These are phyloP conservation scores for Champsocephalus esox DNA, from an alignment of 2,797 vertebrate genomes.

Conservation along the genomic window DNA sequence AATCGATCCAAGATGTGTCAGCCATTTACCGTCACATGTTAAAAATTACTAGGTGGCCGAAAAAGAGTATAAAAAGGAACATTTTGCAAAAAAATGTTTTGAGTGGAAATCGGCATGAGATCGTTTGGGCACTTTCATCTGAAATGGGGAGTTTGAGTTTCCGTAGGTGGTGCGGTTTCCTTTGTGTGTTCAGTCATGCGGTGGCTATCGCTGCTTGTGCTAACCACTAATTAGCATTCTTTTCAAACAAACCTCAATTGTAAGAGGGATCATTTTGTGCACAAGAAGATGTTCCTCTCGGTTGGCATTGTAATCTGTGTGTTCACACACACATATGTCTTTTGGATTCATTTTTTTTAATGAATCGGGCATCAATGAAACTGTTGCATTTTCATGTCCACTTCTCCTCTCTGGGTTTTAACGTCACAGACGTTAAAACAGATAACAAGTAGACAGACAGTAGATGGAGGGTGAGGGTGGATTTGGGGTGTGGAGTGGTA, in stretches of 20 bases:
- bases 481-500: constrained; percentile 24
- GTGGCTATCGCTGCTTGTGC: constrained; percentile 25
- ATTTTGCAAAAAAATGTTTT: background rate
- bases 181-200: constrained; percentile 30
- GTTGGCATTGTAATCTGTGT: background rate
- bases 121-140: constrained; percentile 10
- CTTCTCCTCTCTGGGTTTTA: constrained; percentile 3
- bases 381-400: constrained; percentile 4
- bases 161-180: constrained; percentile 26
- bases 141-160: constrained; percentile 19
- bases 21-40: constrained; percentile 38
- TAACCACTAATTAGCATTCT: constrained; percentile 37
- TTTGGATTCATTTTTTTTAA: background rate
- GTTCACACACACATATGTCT: background rate
- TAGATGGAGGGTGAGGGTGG: constrained; percentile 37
- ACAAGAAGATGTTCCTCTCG: background rate
- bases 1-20: constrained; percentile 22
- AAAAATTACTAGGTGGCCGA: constrained; percentile 37
- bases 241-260: constrained; percentile 21
- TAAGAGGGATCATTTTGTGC: constrained; percentile 17
- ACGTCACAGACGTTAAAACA: constrained; percentile 10
- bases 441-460: constrained; percentile 38
- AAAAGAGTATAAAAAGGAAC: constrained; percentile 9
- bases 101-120: background rate
- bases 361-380: background rate